phyloP scores from a whole-genome alignment of 2,888 invertebrate species.

The Amiota minor region DNA sequence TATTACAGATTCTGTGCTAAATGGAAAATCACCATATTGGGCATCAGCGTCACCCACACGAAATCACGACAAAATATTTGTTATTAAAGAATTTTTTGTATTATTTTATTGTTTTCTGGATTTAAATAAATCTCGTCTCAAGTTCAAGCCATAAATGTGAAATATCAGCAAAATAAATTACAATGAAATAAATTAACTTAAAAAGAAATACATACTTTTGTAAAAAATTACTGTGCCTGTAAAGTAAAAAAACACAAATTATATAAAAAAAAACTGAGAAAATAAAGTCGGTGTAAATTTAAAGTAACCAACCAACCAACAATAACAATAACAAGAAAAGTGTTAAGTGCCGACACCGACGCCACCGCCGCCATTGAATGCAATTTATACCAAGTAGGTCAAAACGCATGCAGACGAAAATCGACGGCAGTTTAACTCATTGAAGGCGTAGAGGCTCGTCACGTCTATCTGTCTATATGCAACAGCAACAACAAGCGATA shows the following conservation, averaged over 20 bases:
- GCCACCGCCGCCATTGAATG: not conserved
- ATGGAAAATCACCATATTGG: conserved; percentile 59
- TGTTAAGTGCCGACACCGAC: not conserved
- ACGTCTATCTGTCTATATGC: conserved; percentile 6
- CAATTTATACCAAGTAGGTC: conserved; percentile 28
- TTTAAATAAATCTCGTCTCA: conserved; percentile 32
- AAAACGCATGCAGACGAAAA: conserved; percentile 19
- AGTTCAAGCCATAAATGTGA: conserved; percentile 28
- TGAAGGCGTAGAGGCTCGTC: conserved; percentile 15
- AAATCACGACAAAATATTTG: conserved; percentile 53
- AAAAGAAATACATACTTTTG: not conserved
- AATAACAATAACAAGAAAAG: not conserved
- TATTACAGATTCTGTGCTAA: conserved; percentile 36
- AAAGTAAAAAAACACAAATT: not conserved
- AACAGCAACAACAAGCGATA: conserved; percentile 27
- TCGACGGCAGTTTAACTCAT: not conserved
- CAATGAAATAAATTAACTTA: conserved; percentile 10
- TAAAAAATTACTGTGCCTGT: not conserved
- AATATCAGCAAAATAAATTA: conserved; percentile 9
- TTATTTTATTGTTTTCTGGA: too few relatives aligned
- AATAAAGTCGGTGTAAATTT: not conserved
- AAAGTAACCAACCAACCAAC: not conserved
- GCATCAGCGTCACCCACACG: conserved; percentile 53
- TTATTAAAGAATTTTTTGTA: too few relatives aligned
- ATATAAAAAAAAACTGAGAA: not conserved